Base-by-base conservation (phyloP, 1,140 invertebrate genomes). In the Agrilus planipennis region DNA sequence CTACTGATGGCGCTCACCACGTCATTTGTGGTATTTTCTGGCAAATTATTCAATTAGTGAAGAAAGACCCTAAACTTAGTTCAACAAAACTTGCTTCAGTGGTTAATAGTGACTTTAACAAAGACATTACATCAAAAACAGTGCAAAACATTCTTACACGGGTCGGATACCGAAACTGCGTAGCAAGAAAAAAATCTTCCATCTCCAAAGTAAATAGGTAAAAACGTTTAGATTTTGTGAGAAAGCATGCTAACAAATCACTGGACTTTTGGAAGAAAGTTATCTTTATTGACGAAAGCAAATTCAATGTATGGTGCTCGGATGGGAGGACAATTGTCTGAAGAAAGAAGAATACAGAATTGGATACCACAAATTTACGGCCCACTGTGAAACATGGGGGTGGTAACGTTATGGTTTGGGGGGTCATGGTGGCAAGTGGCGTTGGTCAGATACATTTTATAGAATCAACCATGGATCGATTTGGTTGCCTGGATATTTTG, bases 341-440 rank as follows among this genome's bases (percentile, higher is more conserved):
- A 14, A 20, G 34, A 37, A 37, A 37, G 18, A 3, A 18, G 9
- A 37, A 37, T 23, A 15, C 12, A 15, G 19, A 37, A 21, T 29
- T 40, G 6, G 7, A 31, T 14, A 30, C 18, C 20, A 19, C 21
- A 31, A 31, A 40, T 21, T 21, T 40, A 12, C 25, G 22, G 27
- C 16, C 38, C 4, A 40, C 28, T 12, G 17, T 40, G 22, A 37
- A 22, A 22, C 19, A 37, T 22, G 34, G 19, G 6, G 22, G 22
- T 4, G 34, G 34, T 6, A 17, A 14, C 12, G 34, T 37, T 9
- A 22, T 37, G 21, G 7, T 37, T 9, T 37, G 34, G 34, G 22
- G 34, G 11, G 21, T 18, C 16, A 37, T 37, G 34, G 21, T 16
- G 4, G 34, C 34, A 11, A 21, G 19, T 17, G 17, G 34, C 6